Percentiles rank a stretch among this genome's conserved stretches.
Conservation (phyloP, 2,113 vertebrate genomes). For the Todiramphus saurophagus region DNA sequence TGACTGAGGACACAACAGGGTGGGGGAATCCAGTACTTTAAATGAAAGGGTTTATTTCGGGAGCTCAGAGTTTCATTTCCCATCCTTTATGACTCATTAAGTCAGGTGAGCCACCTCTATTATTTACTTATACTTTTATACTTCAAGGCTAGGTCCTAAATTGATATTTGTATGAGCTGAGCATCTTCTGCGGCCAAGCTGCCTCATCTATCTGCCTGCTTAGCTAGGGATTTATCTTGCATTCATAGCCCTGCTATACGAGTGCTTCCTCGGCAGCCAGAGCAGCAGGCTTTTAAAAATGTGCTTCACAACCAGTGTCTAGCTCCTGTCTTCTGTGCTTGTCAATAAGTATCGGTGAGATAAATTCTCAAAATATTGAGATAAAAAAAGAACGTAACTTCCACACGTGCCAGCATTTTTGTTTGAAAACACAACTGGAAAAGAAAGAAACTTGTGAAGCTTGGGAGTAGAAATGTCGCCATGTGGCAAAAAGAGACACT, state of each 20-base stretch:
- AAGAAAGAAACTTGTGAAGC: neutral
- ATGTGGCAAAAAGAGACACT: neutral
- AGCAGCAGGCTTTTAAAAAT: neutral
- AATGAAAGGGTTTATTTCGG: neutral
- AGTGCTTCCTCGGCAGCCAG: neutral
- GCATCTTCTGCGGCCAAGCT: neutral
- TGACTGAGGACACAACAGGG: neutral
- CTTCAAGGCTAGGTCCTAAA: slow-evolving; percentile 13
- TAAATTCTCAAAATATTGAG: no score
- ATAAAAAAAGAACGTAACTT: neutral
- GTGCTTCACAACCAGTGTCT: neutral
- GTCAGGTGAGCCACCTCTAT: slow-evolving; percentile 12
- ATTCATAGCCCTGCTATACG: neutral
- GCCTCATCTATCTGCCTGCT: slow-evolving; percentile 10
- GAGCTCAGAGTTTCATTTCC: slow-evolving; percentile 16
- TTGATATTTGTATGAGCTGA: slow-evolving; percentile 12
- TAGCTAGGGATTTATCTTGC: slow-evolving; percentile 17
- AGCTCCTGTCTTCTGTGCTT: neutral
- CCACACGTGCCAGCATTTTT: neutral
- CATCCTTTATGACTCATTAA: slow-evolving; percentile 33
- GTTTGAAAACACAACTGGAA: neutral
- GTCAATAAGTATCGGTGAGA: neutral
- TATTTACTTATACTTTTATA: slow-evolving; percentile 10
- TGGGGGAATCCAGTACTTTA: neutral
- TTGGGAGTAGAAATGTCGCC: neutral